Base-by-base conservation (phyloP, 2,888 invertebrate species). In the Pandemis cinnamomeana region DNA sequence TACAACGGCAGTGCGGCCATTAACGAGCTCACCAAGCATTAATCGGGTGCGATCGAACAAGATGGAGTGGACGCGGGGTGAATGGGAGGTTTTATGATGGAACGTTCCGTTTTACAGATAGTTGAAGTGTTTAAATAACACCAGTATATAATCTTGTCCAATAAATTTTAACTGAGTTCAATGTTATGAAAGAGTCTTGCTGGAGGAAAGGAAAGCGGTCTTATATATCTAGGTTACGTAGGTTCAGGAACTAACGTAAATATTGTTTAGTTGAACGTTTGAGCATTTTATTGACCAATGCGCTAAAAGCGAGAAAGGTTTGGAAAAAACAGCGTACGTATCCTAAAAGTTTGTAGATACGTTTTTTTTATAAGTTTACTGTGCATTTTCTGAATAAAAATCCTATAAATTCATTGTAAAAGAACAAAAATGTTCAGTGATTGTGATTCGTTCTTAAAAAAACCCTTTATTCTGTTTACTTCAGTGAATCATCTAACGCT, bases 1-100 rank as follows among this genome's bases (percentile, higher is more conserved):
- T 69, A 48, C 68, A 51, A 20, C 11, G 60, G 64, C 27, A 15
- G 13, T 5, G 10, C 61, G 62, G 48, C 64, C 58, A 66, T 61
- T 66, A 66, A 69, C 60, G 46, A 44, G 64, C 69, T 55, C 48
- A 48, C 82, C 80, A 80, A 80, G 82, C 82, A 84, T 83, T 83
- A 81, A 85, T 83, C 80, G 81, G 80, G 83, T 85, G 84, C 78
- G 81, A 80, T 83, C 83, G 84, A 81, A 77, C 80, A 77, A 82
- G 82, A 85, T 83, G 78, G 82, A 84, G 80, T 80, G 80, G 80
- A 78, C 76, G 53, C 46, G 74, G 69, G 76, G 72, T 78, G 77
- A 69, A 72, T 75, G 68, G 71, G 76, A 51, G 67, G 76, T 71
- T 82, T 82, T 85, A 86, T 87, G 87, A 86, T 84, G 80, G 84